Base-by-base conservation (phyloP, 1,140 invertebrate species). In the Nasonia longicornis region DNA sequence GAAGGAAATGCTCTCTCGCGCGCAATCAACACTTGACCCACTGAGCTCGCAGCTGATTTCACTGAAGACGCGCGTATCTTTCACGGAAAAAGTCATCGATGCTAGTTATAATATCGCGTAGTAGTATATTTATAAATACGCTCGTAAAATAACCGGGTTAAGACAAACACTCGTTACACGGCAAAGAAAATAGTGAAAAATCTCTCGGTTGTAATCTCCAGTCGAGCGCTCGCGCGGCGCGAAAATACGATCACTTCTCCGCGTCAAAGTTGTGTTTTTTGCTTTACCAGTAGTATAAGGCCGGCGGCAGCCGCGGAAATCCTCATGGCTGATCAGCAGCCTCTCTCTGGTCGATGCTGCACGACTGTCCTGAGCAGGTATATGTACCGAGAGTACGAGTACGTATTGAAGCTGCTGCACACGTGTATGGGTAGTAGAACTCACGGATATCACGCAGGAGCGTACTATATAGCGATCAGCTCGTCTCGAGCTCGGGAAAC, bases 221-320 rank as follows among this genome's bases (percentile, higher is more conserved):
- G 20, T 66, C 67, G 67, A 12, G 7, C 26, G 26, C 26, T 26
- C 26, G 26, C 26, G 26, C 26, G 26, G 26, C 12, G 67, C 16
- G 31, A 52, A 52, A 52, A 52, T 20, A 26, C 66, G 66, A 35
- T 35, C 20, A 29, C 66, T n/a, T 1, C 10, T 42, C 38, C 1
- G 26, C 26, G 38, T 42, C 38, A 10, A 42, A 42, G 38, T 26
- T 26, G 26, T 7, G 66, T 12, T 12, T 12, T 29, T 63, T n/a
- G 11, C 3, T 66, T 74, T 80, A 80, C 79, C 79, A 81, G 79
- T 16, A 81, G 45, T 7, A 80, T 7, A 31, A 81, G 72, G 29
- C 79, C 64, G 73, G 73, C 72, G 26, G 26, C 66, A 12, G 67
- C 64, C 31, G 35, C 72, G 42, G 29, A 12, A 6, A 35, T 73